These are phyloP conservation scores for Prorops nasuta DNA, from an alignment of 1,140 invertebrate species.

Conservation along the genomic window DNA sequence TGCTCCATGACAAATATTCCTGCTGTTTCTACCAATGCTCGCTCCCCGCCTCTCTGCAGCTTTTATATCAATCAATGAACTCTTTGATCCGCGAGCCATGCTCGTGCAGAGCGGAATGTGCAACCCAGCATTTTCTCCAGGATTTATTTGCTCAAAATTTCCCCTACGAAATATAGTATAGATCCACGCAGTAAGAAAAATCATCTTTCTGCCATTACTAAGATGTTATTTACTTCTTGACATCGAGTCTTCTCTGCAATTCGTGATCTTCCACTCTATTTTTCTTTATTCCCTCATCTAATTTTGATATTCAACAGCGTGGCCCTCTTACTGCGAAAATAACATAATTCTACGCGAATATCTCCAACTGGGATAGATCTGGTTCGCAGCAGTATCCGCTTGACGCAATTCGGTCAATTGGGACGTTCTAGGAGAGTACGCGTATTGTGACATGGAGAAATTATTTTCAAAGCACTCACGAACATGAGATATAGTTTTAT, in stretches of 20 bases:
- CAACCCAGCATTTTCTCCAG: too few relatives aligned
- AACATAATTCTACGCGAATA: constrained; percentile 15
- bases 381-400: too few relatives aligned
- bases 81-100: not conserved
- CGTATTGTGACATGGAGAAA: too few relatives aligned
- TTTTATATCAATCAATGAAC: not conserved
- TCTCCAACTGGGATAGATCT: too few relatives aligned
- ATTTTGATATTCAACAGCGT: constrained; percentile 3
- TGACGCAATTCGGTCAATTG: too few relatives aligned
- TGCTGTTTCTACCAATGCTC: not conserved
- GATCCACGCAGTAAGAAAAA: constrained; percentile 8
- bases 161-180: not conserved
- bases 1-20: not conserved
- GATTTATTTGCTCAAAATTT: not conserved
- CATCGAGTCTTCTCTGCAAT: not conserved
- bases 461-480: too few relatives aligned
- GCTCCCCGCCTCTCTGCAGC: not conserved
- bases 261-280: not conserved
- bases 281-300: not conserved
- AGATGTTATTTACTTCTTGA: not conserved
- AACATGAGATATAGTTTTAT: too few relatives aligned
- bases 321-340: constrained; percentile 21
- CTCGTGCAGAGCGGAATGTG: not conserved
- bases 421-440: too few relatives aligned
- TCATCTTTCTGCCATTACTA: not conserved